Percentiles rank a stretch among this genome's conserved stretches.
phyloP scores from a whole-genome alignment of 1,140 invertebrate species.

The Drosophila tani region DNA sequence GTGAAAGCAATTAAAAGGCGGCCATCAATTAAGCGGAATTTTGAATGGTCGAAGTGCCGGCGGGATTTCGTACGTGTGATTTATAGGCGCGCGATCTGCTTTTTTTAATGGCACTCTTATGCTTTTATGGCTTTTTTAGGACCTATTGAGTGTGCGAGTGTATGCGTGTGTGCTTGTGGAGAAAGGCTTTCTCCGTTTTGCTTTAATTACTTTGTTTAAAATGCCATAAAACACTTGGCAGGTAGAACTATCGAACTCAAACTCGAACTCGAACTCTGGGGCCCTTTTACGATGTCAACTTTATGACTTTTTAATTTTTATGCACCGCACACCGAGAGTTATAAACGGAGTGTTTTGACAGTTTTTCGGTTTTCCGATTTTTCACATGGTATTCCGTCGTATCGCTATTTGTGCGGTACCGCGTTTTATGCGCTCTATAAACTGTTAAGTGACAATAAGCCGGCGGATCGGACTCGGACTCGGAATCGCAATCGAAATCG shows the following conservation, averaged over 20 bases:
- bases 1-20: slow-evolving; percentile 77
- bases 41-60: slow-evolving; percentile 48
- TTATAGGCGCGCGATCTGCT: slow-evolving; percentile 75
- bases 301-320: slow-evolving; percentile 83
- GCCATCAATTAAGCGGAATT: slow-evolving; percentile 79
- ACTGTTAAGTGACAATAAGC: slow-evolving; percentile 84
- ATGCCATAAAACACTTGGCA: slow-evolving; percentile 67
- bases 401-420: neutral
- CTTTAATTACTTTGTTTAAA: slow-evolving; percentile 82
- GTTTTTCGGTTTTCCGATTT: slow-evolving; percentile 46
- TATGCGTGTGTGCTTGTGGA: slow-evolving; percentile 8
- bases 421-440: slow-evolving; percentile 68
- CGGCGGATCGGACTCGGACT: slow-evolving; percentile 54
- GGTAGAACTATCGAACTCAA: slow-evolving; percentile 46
- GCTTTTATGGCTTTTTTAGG: slow-evolving; percentile 60
- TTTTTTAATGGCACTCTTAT: slow-evolving; percentile 64
- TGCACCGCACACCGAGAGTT: slow-evolving; percentile 54
- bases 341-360: slow-evolving; percentile 42
- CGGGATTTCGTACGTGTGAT: slow-evolving; percentile 58
- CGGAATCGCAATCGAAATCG: slow-evolving; percentile 43
- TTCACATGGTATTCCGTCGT: slow-evolving; percentile 21
- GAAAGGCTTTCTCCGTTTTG: slow-evolving; percentile 59
- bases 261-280: slow-evolving; percentile 12
- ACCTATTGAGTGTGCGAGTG: slow-evolving; percentile 44
- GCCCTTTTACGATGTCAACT: slow-evolving; percentile 65